phyloP scores from a whole-genome alignment of 2,888 invertebrate genomes.

The Tanypteryx hageni region DNA sequence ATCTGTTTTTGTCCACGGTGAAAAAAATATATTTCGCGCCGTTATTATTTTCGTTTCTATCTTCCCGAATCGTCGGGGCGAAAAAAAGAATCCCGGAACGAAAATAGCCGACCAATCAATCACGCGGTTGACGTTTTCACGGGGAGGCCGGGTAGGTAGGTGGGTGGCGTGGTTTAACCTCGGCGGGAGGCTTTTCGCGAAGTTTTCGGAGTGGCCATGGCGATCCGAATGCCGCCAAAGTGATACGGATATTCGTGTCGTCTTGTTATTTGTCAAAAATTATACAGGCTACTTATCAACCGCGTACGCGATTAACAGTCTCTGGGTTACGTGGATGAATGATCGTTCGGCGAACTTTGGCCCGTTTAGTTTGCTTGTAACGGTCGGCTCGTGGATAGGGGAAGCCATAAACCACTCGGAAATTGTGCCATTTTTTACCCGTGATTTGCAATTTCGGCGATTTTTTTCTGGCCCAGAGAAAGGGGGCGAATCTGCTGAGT shows the following conservation, averaged over 20 bases:
- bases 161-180: background rate
- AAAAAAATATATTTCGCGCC: background rate
- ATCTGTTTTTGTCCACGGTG: background rate
- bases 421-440: conserved; percentile 18
- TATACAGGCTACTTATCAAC: background rate
- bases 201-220: background rate
- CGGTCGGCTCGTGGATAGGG: too few species aligned
- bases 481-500: too few species aligned
- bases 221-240: background rate
- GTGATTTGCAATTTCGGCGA: background rate
- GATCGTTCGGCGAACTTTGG: background rate
- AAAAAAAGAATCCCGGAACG: background rate
- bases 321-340: background rate
- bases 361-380: background rate
- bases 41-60: conserved; percentile 2
- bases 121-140: conserved; percentile 6
- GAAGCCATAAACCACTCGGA: too few species aligned
- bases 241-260: conserved; percentile 3
- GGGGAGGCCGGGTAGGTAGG: background rate
- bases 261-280: conserved; percentile 28
- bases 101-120: conserved; percentile 2
- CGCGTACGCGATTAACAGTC: background rate
- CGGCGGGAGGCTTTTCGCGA: background rate
- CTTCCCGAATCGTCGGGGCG: background rate
- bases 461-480: background rate